Base-by-base conservation (phyloP, 2,888 invertebrate species). In the Tinea trinotella region DNA sequence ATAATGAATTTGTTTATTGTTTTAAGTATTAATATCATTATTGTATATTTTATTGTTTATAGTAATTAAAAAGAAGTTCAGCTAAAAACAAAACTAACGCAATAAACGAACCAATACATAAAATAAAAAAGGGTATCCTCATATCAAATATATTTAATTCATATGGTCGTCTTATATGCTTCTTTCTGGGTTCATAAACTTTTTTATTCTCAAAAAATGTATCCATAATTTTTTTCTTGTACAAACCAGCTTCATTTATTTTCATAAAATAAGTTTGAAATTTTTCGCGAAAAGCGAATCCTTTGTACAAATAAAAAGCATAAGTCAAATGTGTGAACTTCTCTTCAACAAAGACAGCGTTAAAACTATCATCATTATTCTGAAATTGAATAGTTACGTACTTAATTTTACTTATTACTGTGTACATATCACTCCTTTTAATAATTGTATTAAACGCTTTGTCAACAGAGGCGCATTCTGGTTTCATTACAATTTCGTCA, bases 391-490 rank as follows among this genome's bases (percentile, higher is more conserved):
- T 7, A 1, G 54, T 55, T 17, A 55, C 22, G 53, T 57, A 58
- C 12, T 34, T 50, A 12, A 57, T 49, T 13, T 53, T 53, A 15
- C 56, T 53, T 7, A 54, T 53, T 3, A 56, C n/a, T 0, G 58
- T 56, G 18, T 57, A 58, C 50, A 46, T 57, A 5, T 24, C 52
- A 24, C 50, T 20, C 2, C 40, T 30, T 3, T 46, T 10, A 30
- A 46, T 54, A 9, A 58, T 48, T 22, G 40, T 17, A 15, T 53
- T 4, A 12, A 58, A 34, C n/a, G 57, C 24, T 24, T 52, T 5
- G n/a, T 53, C 46, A 13, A 22, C 13, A 10, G 55, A 54, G 13
- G 55, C 53, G 34, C 58, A 58, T 3, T 36, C 56, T 1, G 30
- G 2, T 5, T 9, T 3, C 30, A 56, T 46, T 19, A 52, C n/a